Evolutionary conservation across 2,888 invertebrate species (phyloP).

Genomic region (Dasysyrphus albostriatus): DNA sequence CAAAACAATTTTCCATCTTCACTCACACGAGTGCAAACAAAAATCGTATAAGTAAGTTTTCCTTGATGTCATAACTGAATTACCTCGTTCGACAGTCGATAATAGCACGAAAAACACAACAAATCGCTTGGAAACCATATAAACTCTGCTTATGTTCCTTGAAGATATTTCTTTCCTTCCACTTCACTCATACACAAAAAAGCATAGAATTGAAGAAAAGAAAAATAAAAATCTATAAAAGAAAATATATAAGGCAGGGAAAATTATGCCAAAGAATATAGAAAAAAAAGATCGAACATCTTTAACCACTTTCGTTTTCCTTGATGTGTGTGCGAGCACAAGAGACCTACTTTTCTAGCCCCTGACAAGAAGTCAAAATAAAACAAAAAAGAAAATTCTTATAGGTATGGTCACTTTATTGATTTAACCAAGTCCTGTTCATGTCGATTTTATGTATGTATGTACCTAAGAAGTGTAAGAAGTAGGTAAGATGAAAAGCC

Average conservation of each 20-base stretch:
- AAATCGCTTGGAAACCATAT: constrained; percentile 75
- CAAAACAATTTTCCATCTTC: constrained; percentile 68
- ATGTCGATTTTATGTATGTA: neutral
- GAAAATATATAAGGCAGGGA: constrained; percentile 30
- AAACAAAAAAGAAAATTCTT: constrained; percentile 8
- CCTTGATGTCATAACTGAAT: constrained; percentile 75
- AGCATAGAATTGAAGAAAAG: neutral
- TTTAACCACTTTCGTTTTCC: constrained; percentile 74
- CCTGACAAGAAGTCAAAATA: constrained; percentile 32
- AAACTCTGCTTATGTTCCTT: constrained; percentile 67
- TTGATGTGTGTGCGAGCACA: constrained; percentile 56
- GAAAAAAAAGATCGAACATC: constrained; percentile 60
- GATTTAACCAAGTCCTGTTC: constrained; percentile 55
- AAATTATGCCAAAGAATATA: constrained; percentile 65
- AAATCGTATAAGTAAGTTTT: constrained; percentile 33
- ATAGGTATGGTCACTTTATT: constrained; percentile 61
- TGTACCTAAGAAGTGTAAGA: neutral
- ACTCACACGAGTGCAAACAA: constrained; percentile 29
- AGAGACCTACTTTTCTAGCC: constrained; percentile 60
- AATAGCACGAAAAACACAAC: constrained; percentile 70
- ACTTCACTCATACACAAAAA: constrained; percentile 10
- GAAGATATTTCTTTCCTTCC: constrained; percentile 17
- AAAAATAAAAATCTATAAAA: constrained; percentile 32
- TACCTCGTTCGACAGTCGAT: constrained; percentile 75
- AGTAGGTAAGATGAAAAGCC: constrained; percentile 12